Conservation (phyloP, 2,797 vertebrate species). For the Tangara arthus region DNA sequence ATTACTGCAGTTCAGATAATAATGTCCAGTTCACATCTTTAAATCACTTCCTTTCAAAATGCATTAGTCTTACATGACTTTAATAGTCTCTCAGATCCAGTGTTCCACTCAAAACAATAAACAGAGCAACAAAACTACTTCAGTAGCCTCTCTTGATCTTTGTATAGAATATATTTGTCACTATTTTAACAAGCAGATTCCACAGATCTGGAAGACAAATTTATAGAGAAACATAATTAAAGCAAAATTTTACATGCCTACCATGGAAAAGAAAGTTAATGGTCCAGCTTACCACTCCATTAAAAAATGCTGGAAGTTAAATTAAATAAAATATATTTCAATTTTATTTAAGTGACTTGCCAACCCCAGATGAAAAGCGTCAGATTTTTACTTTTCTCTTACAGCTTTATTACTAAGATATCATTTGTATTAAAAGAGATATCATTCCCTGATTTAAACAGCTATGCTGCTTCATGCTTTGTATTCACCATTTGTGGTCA, state of each 20-base stretch:
- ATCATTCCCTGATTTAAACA: background rate
- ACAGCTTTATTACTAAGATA: background rate
- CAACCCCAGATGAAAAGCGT: background rate
- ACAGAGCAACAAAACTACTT: background rate
- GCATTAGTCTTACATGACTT: background rate
- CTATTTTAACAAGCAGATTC: background rate
- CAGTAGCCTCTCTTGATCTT: background rate
- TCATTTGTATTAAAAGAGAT: background rate
- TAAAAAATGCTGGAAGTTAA: background rate
- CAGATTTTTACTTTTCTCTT: background rate
- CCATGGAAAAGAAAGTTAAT: background rate
- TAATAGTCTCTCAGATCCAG: background rate
- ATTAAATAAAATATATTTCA: background rate
- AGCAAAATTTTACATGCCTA: background rate
- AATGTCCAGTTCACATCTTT: slow-evolving; percentile 7
- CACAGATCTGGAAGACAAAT: background rate
- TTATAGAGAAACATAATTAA: background rate
- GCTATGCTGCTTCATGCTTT: background rate
- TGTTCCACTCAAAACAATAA: slow-evolving; percentile 4
- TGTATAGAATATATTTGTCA: background rate
- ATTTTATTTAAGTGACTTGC: background rate
- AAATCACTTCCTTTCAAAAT: slow-evolving; percentile 36
- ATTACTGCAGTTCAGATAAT: background rate
- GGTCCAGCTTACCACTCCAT: background rate
- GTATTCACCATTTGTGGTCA: background rate